Evolutionary conservation across 2,113 vertebrate genomes (phyloP), one percentile per base, ranked within the genome.

Genomic region (Kryptolebias marmoratus): DNA sequence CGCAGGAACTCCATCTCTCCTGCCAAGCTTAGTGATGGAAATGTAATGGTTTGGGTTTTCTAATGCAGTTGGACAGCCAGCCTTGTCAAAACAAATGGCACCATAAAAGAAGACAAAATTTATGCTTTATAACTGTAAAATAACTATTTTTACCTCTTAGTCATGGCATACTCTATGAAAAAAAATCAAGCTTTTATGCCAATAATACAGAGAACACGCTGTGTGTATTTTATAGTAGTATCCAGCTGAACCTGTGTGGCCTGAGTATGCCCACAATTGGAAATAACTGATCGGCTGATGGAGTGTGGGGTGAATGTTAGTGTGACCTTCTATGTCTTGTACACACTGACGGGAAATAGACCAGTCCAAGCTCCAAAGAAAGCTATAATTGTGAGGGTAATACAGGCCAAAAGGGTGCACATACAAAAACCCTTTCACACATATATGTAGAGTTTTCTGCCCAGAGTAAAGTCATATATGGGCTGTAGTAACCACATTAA

Each of bases 401-500:
- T 72, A 77, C 55, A 28, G 70, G 80, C 88, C 88, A 90, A 86
- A 87, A 77, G 52, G 39, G 68, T 30, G 16, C 30, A 49, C 59
- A 31, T 77, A 11, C 50, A 80, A 79, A 75, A 62, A 80, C 71
- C 47, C 11, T 16, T 50, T 57, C 64, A 0, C 12, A 28, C 54
- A 42, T 7, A 47, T 70, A 50, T n/a, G 66, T 68, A 68, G 64
- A 50, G 22, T 73, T 32, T 60, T 12, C 3, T 53, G 61, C 68
- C 72, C 61, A 22, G 42, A 79, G 79, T 57, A 45, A 62, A 77
- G 73, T 78, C 78, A 66, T 73, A 72, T 75, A 77, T 78, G 75
- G 62, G 67, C 84, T 74, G 65, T 75, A 87, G 85, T 88, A 85
- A 91, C 88, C 90, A 91, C 90, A 92, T 91, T 91, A 85, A 87